Evolutionary conservation across 1,140 invertebrate species (phyloP).

Genomic region (Drosophila cardini): DNA sequence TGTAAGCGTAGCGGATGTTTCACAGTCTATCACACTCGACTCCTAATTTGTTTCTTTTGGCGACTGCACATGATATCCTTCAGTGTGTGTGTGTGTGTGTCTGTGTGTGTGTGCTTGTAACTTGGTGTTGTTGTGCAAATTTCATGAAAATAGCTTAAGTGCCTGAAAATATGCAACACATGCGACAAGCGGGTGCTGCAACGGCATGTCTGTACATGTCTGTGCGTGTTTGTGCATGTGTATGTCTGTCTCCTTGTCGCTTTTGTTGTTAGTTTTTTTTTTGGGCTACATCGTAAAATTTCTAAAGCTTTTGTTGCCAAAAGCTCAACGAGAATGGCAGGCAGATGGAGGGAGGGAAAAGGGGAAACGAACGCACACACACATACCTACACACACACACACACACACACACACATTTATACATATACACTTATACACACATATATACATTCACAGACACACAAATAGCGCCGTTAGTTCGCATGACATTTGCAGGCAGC

Average conservation of each 20-base stretch:
- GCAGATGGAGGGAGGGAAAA: not conserved
- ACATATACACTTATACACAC: slow-evolving; percentile 22
- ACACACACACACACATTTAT: slow-evolving; percentile 14
- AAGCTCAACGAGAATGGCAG: not conserved
- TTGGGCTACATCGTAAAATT: slow-evolving; percentile 50
- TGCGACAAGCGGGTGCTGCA: slow-evolving; percentile 31
- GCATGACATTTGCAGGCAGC: slow-evolving; percentile 55
- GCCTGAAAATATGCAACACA: slow-evolving; percentile 79
- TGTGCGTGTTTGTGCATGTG: slow-evolving; percentile 18
- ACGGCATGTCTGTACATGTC: not conserved
- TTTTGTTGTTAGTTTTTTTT: slow-evolving; percentile 73
- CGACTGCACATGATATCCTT: slow-evolving; percentile 38
- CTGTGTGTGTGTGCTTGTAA: slow-evolving; percentile 35
- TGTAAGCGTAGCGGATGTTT: no score
- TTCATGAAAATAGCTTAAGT: slow-evolving; percentile 80
- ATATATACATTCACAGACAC: slow-evolving; percentile 8
- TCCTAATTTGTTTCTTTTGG: not conserved
- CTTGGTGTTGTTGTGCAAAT: slow-evolving; percentile 57
- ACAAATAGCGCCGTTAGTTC: slow-evolving; percentile 53
- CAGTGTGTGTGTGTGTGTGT: slow-evolving; percentile 27
- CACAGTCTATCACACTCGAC: no score
- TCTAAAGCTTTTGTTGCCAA: slow-evolving; percentile 63
- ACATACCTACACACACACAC: slow-evolving; percentile 19
- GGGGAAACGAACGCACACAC: slow-evolving; percentile 25
- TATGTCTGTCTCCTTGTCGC: slow-evolving; percentile 19